These are phyloP conservation scores for Alexandromys fortis DNA, from an alignment of 2,113 vertebrate genomes.

Conservation along the genomic window DNA sequence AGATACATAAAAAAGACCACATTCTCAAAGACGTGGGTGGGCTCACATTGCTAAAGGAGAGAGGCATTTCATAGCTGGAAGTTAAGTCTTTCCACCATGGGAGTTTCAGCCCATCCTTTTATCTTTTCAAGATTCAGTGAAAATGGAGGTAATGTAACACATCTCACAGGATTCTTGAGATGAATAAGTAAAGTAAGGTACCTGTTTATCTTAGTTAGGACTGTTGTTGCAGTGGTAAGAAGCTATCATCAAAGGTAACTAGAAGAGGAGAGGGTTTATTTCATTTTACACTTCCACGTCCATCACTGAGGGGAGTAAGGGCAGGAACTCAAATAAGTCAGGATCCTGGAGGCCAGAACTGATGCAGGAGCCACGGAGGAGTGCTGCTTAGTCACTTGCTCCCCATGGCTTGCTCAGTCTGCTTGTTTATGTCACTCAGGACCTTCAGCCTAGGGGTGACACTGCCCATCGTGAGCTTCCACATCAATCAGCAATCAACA, in stretches of 20 bases:
- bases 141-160: neutral
- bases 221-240: too few relatives aligned
- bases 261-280: neutral
- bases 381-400: too few relatives aligned
- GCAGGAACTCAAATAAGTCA: neutral
- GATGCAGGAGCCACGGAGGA: neutral
- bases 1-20: neutral
- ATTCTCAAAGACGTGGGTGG: neutral
- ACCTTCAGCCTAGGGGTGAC: neutral
- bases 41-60: neutral
- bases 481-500: too few relatives aligned
- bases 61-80: neutral
- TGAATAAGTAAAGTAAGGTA: neutral
- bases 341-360: neutral
- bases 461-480: neutral
- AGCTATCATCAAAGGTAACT: neutral
- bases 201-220: neutral
- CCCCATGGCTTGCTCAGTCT: neutral
- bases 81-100: neutral
- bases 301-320: neutral
- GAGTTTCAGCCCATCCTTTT: neutral
- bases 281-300: neutral
- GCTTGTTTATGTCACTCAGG: neutral
- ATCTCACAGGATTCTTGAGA: neutral
- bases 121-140: neutral